A percentile compares a stretch with the other conserved stretches of the same genome.
Evolutionary conservation across 2,888 invertebrate genomes (phyloP).

Genomic region (Caenorhabditis macrosperma): DNA sequence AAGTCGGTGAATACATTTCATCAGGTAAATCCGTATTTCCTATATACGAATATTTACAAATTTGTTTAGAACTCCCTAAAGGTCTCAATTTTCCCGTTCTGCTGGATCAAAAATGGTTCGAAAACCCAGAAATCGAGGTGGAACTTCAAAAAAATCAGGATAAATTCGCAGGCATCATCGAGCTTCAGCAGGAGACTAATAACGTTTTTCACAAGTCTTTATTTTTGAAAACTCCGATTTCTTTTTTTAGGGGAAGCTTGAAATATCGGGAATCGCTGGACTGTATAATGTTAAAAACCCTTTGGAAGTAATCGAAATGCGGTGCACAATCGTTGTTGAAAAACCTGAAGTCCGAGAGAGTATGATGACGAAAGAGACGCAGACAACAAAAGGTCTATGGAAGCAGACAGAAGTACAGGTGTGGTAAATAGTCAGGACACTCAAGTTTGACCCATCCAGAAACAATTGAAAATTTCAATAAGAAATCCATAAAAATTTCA

Average conservation of each 20-base stretch:
- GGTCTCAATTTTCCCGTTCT: slow-evolving; percentile 39
- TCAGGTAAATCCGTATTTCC: slow-evolving; percentile 10
- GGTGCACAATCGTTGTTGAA: slow-evolving; percentile 45
- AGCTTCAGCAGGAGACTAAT: background rate
- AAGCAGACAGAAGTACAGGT: background rate
- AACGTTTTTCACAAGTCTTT: background rate
- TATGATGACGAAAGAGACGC: slow-evolving; percentile 42
- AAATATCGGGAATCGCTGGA: background rate
- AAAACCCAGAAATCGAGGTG: slow-evolving; percentile 45
- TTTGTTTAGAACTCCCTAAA: slow-evolving; percentile 27
- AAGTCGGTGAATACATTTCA: slow-evolving; percentile 42
- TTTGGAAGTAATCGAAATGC: background rate
- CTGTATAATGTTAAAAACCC: slow-evolving; percentile 4
- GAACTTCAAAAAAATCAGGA: slow-evolving; percentile 26
- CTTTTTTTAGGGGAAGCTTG: background rate
- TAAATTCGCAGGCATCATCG: slow-evolving; percentile 33
- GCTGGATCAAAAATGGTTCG: slow-evolving; percentile 17
- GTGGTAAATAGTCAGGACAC: background rate
- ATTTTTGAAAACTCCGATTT: too few relatives aligned
- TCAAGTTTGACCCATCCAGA: too few relatives aligned
- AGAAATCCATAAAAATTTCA: too few relatives aligned
- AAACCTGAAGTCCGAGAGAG: slow-evolving; percentile 20
- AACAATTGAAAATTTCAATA: too few relatives aligned
- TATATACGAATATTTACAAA: background rate
- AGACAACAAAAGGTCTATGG: slow-evolving; percentile 19